Evolutionary conservation across 2,888 invertebrate genomes (phyloP).

Genomic region (Parochlus steinenii): DNA sequence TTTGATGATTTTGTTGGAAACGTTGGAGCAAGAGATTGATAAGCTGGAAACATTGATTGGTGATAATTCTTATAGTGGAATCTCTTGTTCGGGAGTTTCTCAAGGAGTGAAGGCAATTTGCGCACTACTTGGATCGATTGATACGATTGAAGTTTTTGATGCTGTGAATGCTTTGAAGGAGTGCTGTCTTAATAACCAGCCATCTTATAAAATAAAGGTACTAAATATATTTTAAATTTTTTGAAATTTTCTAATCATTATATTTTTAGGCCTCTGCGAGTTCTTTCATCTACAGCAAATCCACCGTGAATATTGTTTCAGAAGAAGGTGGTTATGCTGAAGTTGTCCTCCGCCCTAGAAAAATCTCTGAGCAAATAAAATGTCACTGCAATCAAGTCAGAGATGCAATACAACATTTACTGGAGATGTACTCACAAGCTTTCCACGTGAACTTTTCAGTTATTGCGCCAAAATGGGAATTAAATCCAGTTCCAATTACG

Average conservation of each 20-base stretch:
- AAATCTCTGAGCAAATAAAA: slow-evolving; percentile 42
- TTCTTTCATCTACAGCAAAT: neutral
- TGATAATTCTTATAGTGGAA: slow-evolving; percentile 32
- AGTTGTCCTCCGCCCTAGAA: slow-evolving; percentile 41
- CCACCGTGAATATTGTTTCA: slow-evolving; percentile 34
- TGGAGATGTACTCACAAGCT: slow-evolving; percentile 73
- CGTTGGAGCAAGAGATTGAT: slow-evolving; percentile 64
- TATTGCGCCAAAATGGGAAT: slow-evolving; percentile 38
- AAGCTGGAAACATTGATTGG: slow-evolving; percentile 50
- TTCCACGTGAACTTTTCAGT: slow-evolving; percentile 71
- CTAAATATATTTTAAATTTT: neutral
- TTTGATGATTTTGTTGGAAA: slow-evolving; percentile 70
- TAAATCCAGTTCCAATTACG: slow-evolving; percentile 50
- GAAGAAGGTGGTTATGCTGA: slow-evolving; percentile 55
- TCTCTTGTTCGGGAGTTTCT: slow-evolving; percentile 55
- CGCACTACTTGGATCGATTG: slow-evolving; percentile 71
- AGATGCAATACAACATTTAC: slow-evolving; percentile 62
- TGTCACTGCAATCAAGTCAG: slow-evolving; percentile 54
- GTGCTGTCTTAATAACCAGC: slow-evolving; percentile 20
- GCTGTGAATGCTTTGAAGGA: slow-evolving; percentile 40
- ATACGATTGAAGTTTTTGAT: slow-evolving; percentile 72
- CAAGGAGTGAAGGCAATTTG: slow-evolving; percentile 90
- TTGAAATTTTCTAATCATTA: slow-evolving; percentile 4
- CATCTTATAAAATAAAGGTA: neutral
- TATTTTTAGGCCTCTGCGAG: neutral